phyloP scores from a whole-genome alignment of 2,797 vertebrate genomes.

The Erethizon dorsatum region DNA sequence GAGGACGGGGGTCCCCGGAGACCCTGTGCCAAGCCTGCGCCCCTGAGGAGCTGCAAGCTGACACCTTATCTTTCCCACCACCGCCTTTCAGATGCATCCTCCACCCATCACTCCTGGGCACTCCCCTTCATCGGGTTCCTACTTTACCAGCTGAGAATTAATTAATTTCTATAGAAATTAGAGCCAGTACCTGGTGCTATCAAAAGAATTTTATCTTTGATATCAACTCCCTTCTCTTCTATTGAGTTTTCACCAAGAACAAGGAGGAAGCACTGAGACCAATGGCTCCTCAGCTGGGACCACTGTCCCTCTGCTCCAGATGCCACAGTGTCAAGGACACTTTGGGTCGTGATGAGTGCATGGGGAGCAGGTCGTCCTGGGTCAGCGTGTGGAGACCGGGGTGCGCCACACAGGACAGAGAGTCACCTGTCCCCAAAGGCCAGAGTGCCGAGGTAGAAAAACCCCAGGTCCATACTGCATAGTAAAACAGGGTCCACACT shows the following conservation, averaged over 20 bases:
- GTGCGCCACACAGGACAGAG: neutral
- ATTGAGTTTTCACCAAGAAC: neutral
- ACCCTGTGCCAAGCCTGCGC: neutral
- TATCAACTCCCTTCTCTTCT: constrained; percentile 29
- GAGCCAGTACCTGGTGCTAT: neutral
- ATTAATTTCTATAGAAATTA: constrained; percentile 7
- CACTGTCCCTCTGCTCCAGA: neutral
- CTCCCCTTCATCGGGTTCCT: neutral
- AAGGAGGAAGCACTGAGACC: neutral
- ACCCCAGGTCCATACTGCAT: neutral
- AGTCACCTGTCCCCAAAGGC: neutral
- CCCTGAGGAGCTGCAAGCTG: neutral
- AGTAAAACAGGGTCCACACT: neutral
- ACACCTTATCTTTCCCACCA: neutral
- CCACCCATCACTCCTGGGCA: neutral
- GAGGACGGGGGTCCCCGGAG: neutral
- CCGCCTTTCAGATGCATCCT: neutral
- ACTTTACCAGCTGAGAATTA: neutral
- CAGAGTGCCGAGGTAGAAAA: neutral
- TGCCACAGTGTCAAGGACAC: neutral
- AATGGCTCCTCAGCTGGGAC: neutral
- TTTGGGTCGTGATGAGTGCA: neutral
- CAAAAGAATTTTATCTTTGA: constrained; percentile 20
- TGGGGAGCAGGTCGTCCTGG: neutral
- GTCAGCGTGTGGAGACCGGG: neutral